Evolutionary conservation across 2,888 invertebrate genomes (phyloP), one percentile per base, ranked within the genome.

Genomic region (Theretra japonica): DNA sequence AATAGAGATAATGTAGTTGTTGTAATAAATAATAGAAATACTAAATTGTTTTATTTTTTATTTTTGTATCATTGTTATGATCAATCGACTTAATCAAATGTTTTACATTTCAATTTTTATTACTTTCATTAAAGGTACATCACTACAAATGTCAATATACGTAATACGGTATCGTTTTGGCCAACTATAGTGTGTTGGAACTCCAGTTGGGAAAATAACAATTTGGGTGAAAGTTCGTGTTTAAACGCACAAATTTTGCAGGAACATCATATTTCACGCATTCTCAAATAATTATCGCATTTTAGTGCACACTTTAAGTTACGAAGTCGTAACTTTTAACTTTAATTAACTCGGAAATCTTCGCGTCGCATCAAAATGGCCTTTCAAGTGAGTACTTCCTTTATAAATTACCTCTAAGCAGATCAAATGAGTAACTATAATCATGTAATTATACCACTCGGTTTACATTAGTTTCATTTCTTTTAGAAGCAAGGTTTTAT

Each of bases 341-440:
- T 53, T 48, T 23, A 65, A 23, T 48, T 65, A 41, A 0, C 7
- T 48, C 62, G 65, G 41, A 65, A 41, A 23, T 48, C 70, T 69
- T 74, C 73, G 68, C 69, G 62, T 72, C 68, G 57, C 69, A 69
- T n/a, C 73, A 79, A 75, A 74, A 86, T 86, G 86, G 81, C 83
- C 75, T 82, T 80, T 76, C 83, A 84, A 76, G 86, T 86, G 77
- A 86, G 86, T 86, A 82, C 70, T 72, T 62, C 60, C 23, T 72
- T 74, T 60, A 70, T 41, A 60, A 17, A 57, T 21, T 70, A 65
- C 53, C 70, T 70, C 74, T 65, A 15, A 41, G 17, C 2, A 48
- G 48, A 21, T 23, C 15, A 23, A 15, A 23, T 23, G 23, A 65
- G 17, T 65, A 65, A 23, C 41, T 17, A 25, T 15, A 25, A 15